Percentiles rank a stretch among this genome's conserved stretches.
Conservation (phyloP, 2,888 invertebrate genomes). For the Uloborus plumipes region DNA sequence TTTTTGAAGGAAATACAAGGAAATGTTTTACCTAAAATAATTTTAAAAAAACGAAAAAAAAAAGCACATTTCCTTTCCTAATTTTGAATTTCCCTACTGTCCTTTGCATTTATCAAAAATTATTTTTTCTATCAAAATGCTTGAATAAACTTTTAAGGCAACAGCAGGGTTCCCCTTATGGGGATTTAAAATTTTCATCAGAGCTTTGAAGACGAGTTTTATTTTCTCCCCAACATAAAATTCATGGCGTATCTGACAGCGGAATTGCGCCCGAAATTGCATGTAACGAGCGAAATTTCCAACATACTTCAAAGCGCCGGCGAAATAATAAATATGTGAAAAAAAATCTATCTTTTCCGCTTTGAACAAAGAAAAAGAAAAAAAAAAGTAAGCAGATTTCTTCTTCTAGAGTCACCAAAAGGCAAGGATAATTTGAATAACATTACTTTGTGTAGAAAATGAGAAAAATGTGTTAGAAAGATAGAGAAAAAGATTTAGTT, state of each 20-base stretch:
- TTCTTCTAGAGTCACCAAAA: background rate
- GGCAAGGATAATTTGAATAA: constrained; percentile 57
- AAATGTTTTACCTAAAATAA: too few species aligned
- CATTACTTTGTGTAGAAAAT: constrained; percentile 44
- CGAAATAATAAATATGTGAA: background rate
- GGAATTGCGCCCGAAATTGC: constrained; percentile 55
- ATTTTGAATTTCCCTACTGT: too few species aligned
- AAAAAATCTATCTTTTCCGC: background rate
- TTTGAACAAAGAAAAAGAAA: too few species aligned
- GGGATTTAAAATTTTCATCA: too few species aligned
- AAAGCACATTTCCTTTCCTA: too few species aligned
- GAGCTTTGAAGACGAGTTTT: background rate
- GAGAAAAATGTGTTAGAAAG: constrained; percentile 19
- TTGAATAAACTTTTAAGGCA: too few species aligned
- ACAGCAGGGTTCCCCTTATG: too few species aligned
- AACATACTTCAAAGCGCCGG: constrained; percentile 21
- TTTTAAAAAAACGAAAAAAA: too few species aligned
- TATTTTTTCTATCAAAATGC: too few species aligned
- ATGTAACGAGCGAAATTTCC: constrained; percentile 47
- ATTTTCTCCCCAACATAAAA: constrained; percentile 2
- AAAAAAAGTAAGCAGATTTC: too few species aligned
- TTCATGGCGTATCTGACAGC: constrained; percentile 18
- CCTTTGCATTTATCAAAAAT: too few species aligned
- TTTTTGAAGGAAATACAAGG: too few species aligned
- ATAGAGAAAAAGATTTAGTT: constrained; percentile 15